Conservation (phyloP, 1,140 invertebrate genomes). For the Sitophilus oryzae region DNA sequence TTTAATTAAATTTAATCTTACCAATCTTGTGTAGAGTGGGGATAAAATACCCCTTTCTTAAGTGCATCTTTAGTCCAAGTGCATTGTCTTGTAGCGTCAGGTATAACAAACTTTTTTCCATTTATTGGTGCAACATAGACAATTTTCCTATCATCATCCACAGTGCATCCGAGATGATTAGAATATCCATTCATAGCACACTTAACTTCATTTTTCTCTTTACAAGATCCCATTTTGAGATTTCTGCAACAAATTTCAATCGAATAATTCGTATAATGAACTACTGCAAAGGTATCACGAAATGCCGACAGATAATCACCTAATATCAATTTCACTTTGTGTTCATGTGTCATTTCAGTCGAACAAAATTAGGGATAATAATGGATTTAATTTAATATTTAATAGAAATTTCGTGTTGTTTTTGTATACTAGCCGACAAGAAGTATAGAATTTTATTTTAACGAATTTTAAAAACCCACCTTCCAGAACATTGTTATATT, state of each 20-base stretch:
- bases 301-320: too few relatives aligned
- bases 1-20: slow-evolving; percentile 6
- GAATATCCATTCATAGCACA: background rate
- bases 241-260: background rate
- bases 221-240: background rate
- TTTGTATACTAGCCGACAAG: background rate
- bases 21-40: slow-evolving; percentile 15
- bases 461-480: background rate
- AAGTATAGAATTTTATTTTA: background rate
- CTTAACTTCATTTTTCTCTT: background rate
- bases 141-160: background rate
- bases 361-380: background rate
- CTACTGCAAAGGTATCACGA: too few relatives aligned
- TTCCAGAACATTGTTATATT: background rate
- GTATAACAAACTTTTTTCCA: slow-evolving; percentile 22
- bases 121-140: slow-evolving; percentile 18
- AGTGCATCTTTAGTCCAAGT: slow-evolving; percentile 13
- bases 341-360: background rate
- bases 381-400: background rate
- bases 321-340: too few relatives aligned
- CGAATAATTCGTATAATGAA: background rate
- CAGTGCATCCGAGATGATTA: background rate
- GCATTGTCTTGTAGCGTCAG: slow-evolving; percentile 18
- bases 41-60: slow-evolving; percentile 5
- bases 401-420: background rate